Evolutionary conservation across 2,888 invertebrate genomes (phyloP).

Genomic region (Pachydiplax longipennis): DNA sequence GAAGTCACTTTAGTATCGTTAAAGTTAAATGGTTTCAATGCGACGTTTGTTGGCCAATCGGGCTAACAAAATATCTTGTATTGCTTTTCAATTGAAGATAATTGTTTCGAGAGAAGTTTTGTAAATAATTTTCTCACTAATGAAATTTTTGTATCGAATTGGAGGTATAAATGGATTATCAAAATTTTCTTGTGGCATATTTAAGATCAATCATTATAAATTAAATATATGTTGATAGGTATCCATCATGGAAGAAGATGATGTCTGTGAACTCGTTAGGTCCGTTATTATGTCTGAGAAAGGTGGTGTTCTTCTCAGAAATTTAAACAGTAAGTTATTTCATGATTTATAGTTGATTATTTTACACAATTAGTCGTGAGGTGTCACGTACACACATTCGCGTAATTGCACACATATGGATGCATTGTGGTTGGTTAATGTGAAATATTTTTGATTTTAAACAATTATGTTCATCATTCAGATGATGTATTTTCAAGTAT

Average conservation of each 20-base stretch:
- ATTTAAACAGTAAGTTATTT: slow-evolving; percentile 1
- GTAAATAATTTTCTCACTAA: too few species aligned
- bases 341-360: neutral
- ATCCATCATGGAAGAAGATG: neutral
- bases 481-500: too few species aligned
- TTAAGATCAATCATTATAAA: neutral
- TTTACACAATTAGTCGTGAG: neutral
- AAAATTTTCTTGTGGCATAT: too few species aligned
- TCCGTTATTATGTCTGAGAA: slow-evolving; percentile 10
- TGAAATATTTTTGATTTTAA: neutral
- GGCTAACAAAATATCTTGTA: too few species aligned
- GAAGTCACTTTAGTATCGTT: too few species aligned
- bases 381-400: neutral
- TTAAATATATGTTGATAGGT: neutral
- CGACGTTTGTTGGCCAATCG: too few species aligned
- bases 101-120: too few species aligned
- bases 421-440: neutral
- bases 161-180: too few species aligned
- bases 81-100: too few species aligned
- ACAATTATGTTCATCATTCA: too few species aligned
- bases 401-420: neutral
- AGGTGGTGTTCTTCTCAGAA: slow-evolving; percentile 1
- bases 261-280: neutral
- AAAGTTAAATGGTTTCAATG: too few species aligned
- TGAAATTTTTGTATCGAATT: too few species aligned